Evolutionary conservation across 2,797 vertebrate species (phyloP).

Genomic region (Gambusia yucatana): DNA sequence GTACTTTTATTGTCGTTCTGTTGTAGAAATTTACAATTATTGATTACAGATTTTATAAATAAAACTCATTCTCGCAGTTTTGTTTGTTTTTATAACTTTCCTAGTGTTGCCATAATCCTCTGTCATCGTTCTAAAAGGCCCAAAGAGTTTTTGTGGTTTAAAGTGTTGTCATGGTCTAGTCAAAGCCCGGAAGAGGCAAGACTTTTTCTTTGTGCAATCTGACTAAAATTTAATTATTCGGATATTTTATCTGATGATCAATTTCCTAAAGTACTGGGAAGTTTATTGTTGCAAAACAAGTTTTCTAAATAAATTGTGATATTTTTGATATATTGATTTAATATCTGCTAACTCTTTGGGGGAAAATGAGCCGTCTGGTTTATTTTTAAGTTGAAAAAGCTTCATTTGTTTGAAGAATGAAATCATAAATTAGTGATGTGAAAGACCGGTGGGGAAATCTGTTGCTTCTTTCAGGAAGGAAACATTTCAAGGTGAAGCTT

Average conservation of each 20-base stretch:
- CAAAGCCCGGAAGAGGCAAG: neutral
- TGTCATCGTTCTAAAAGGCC: too few relatives aligned
- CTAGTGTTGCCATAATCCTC: too few relatives aligned
- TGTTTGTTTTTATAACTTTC: too few relatives aligned
- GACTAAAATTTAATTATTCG: too few relatives aligned
- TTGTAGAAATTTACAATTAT: too few relatives aligned
- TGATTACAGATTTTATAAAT: too few relatives aligned
- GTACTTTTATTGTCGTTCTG: too few relatives aligned
- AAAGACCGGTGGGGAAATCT: neutral
- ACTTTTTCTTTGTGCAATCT: neutral
- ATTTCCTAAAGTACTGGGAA: neutral
- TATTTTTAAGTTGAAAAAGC: neutral
- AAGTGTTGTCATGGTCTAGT: neutral
- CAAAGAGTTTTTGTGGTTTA: too few relatives aligned
- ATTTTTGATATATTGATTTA: neutral
- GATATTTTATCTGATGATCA: neutral
- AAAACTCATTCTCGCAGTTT: too few relatives aligned
- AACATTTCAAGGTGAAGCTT: neutral
- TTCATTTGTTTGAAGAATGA: neutral
- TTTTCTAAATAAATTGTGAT: neutral
- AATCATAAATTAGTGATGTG: neutral
- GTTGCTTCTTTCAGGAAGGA: neutral
- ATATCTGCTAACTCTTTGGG: neutral
- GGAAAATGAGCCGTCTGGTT: neutral
- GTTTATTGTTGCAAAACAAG: neutral